Evolutionary conservation across 1,140 invertebrate species (phyloP).

Genomic region (Cyrtorhinus lividipennis): DNA sequence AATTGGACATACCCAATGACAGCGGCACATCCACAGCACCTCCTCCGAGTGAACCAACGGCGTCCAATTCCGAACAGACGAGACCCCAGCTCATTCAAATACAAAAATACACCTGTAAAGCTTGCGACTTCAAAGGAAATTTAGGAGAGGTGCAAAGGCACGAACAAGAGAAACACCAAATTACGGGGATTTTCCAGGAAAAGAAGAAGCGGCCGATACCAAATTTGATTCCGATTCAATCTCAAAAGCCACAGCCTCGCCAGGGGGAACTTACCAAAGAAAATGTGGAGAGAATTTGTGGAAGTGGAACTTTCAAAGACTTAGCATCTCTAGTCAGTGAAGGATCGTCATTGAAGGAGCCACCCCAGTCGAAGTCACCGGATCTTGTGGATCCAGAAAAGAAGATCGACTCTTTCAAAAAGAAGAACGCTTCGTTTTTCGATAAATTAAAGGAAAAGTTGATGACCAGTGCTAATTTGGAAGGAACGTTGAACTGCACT

Average conservation of each 20-base stretch:
- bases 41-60: background rate
- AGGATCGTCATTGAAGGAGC: conserved; percentile 23
- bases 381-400: conserved; percentile 30
- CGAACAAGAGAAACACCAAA: conserved; percentile 35
- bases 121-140: conserved; percentile 29
- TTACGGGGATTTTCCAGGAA: conserved; percentile 27
- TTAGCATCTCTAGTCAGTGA: conserved; percentile 34
- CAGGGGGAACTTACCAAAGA: conserved; percentile 1
- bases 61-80: background rate
- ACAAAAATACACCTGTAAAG: conserved; percentile 11
- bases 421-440: conserved; percentile 64
- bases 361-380: conserved; percentile 3
- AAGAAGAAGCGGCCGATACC: conserved; percentile 47
- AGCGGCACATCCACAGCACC: background rate
- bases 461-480: conserved; percentile 33
- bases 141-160: conserved; percentile 36
- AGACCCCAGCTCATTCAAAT: conserved; percentile 8
- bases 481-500: conserved; percentile 22
- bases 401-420: conserved; percentile 35
- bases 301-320: conserved; percentile 32
- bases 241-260: background rate
- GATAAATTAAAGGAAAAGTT: conserved; percentile 64
- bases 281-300: background rate
- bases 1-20: conserved; percentile 6
- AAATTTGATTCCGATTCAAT: conserved; percentile 49